phyloP scores from a whole-genome alignment of 2,797 vertebrate species.

The Darevskia nairensis region DNA sequence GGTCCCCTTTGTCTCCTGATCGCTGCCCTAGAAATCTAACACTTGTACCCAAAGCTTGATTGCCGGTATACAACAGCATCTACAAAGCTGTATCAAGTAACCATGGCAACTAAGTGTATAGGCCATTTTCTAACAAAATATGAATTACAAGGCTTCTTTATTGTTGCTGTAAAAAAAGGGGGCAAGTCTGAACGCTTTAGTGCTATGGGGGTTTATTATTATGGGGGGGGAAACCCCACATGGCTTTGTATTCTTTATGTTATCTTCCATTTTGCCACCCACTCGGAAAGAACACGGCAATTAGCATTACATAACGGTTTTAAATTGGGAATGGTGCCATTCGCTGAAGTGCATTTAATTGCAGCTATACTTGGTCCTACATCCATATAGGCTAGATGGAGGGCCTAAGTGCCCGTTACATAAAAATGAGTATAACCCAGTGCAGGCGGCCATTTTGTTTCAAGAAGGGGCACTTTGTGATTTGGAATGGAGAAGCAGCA shows the following conservation, averaged over 20 bases:
- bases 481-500: background rate
- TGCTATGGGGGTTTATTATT: background rate
- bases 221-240: background rate
- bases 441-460: background rate
- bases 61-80: background rate
- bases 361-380: background rate
- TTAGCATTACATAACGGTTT: constrained; percentile 24
- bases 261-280: constrained; percentile 6
- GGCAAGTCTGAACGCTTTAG: background rate
- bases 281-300: constrained; percentile 2
- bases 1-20: background rate
- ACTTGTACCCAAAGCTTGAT: background rate
- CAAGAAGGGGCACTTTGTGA: no score
- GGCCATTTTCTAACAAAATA: background rate
- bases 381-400: background rate
- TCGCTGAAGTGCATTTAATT: background rate
- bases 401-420: background rate
- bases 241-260: background rate
- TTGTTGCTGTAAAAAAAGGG: background rate
- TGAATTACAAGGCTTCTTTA: constrained; percentile 1
- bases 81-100: background rate
- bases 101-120: constrained; percentile 15
- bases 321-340: background rate
- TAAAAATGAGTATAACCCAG: background rate
- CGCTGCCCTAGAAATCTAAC: background rate